These are phyloP conservation scores for Erebia palarica DNA, from an alignment of 2,888 invertebrate genomes.

Conservation along the genomic window DNA sequence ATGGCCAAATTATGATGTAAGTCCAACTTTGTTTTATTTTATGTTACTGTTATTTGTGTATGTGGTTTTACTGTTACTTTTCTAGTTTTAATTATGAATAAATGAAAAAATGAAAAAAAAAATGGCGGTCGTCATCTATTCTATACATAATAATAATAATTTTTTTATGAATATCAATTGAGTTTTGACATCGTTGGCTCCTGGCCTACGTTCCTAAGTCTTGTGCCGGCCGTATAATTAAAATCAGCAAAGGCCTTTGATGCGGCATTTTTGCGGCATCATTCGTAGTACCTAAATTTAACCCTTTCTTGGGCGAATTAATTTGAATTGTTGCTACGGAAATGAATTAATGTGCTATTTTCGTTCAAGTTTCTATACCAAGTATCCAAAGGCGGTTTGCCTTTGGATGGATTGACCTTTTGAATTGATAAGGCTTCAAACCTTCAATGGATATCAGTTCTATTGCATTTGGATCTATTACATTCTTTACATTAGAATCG, in stretches of 20 bases:
- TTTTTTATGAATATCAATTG: too few species aligned
- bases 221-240: conserved; percentile 45
- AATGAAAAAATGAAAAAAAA: too few species aligned
- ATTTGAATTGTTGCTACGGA: conserved; percentile 48
- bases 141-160: too few species aligned
- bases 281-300: conserved; percentile 48
- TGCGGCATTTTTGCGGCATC: conserved; percentile 56
- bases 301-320: conserved; percentile 56
- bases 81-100: too few species aligned
- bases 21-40: too few species aligned
- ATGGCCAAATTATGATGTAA: too few species aligned
- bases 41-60: too few species aligned
- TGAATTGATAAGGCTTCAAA: conserved; percentile 8
- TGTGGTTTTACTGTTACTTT: too few species aligned
- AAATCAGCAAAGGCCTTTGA: conserved; percentile 52
- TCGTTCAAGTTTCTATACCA: background rate
- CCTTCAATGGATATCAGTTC: conserved; percentile 7
- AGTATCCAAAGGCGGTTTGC: too few species aligned
- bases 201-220: conserved; percentile 1
- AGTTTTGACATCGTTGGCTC: conserved; percentile 29
- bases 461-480: background rate
- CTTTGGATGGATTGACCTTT: background rate
- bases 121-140: too few species aligned
- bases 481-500: background rate
- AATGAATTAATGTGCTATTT: conserved; percentile 17